phyloP scores from a whole-genome alignment of 2,113 vertebrate species.

The Thoracochromis brauschi region DNA sequence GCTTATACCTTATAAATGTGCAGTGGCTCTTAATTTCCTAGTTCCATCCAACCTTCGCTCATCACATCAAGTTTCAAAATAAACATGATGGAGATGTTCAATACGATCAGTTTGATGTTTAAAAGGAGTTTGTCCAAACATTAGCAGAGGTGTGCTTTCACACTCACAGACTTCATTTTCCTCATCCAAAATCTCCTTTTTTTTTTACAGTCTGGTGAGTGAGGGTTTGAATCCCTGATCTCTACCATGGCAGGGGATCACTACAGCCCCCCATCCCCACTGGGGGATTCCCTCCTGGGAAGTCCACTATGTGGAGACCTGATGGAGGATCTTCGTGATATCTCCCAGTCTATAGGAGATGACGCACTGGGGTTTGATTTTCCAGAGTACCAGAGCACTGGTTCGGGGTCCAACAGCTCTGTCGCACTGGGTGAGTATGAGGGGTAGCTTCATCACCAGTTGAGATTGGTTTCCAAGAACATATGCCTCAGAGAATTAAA shows the following conservation, averaged over 20 bases:
- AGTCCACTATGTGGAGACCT: slow-evolving; percentile 86
- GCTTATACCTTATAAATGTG: neutral
- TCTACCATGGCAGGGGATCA: slow-evolving; percentile 80
- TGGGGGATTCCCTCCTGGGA: slow-evolving; percentile 78
- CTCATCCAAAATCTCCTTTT: neutral
- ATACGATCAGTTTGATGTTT: neutral
- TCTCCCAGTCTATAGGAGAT: slow-evolving; percentile 78
- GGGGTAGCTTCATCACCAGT: neutral
- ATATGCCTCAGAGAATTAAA: neutral
- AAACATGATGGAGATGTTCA: rapidly evolving
- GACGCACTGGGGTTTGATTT: slow-evolving; percentile 78
- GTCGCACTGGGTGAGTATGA: slow-evolving; percentile 74
- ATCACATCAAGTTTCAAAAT: neutral
- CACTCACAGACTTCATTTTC: neutral
- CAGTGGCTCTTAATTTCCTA: neutral
- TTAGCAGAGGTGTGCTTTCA: neutral
- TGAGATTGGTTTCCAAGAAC: neutral
- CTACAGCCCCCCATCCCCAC: slow-evolving; percentile 75
- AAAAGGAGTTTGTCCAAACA: neutral
- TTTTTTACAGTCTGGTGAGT: slow-evolving; percentile 58
- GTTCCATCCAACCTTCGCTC: rapidly evolving
- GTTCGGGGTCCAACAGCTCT: slow-evolving; percentile 77
- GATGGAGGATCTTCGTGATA: slow-evolving; percentile 81
- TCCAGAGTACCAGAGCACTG: slow-evolving; percentile 77
- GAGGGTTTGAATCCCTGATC: slow-evolving; percentile 23